phyloP scores from a whole-genome alignment of 2,113 vertebrate genomes.

The Chaetops frenatus region DNA sequence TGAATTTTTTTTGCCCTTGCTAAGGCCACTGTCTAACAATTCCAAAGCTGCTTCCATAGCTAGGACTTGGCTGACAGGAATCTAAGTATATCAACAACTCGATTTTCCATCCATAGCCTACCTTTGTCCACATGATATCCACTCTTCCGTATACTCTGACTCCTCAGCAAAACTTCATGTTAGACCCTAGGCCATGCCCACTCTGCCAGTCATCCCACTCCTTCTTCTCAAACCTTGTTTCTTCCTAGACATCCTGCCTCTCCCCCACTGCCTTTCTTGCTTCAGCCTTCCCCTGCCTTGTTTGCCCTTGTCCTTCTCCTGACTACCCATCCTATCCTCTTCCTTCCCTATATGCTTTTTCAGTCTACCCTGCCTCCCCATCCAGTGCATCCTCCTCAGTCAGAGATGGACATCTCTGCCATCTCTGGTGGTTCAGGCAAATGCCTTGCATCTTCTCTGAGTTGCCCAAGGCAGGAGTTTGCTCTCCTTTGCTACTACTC shows the following conservation, averaged over 20 bases:
- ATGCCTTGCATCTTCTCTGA: neutral
- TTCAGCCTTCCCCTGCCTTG: neutral
- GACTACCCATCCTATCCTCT: neutral
- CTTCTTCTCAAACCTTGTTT: neutral
- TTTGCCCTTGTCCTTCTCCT: neutral
- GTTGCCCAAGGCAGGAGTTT: neutral
- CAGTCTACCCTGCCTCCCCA: neutral
- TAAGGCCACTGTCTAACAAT: neutral
- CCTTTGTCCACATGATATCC: neutral
- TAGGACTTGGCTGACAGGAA: neutral
- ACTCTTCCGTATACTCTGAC: neutral
- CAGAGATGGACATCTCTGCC: neutral
- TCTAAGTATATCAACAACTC: neutral
- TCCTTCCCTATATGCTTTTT: neutral
- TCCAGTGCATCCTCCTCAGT: neutral
- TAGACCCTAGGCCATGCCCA: neutral
- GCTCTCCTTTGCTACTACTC: neutral
- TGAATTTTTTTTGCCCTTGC: neutral
- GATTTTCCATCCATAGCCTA: neutral
- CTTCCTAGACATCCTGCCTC: neutral
- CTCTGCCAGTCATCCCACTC: neutral
- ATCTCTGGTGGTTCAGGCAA: neutral
- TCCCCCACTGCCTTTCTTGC: neutral
- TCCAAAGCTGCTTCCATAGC: neutral
- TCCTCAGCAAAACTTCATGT: neutral